phyloP scores from a whole-genome alignment of 1,140 invertebrate species.

The Portunus trituberculatus region DNA sequence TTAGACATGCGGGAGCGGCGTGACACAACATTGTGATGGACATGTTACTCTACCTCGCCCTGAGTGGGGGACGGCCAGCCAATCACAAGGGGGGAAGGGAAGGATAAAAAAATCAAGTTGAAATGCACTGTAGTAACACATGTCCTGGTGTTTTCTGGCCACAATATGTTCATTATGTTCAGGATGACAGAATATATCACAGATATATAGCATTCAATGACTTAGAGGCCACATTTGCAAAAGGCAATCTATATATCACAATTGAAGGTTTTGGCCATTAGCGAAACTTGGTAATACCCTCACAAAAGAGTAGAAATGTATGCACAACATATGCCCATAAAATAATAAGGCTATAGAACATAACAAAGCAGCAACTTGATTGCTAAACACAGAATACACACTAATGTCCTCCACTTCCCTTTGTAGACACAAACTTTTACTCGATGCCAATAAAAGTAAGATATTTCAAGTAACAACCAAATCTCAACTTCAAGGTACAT shows the following conservation, averaged over 20 bases:
- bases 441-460: too few relatives aligned
- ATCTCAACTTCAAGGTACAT: too few relatives aligned
- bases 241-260: background rate
- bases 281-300: background rate
- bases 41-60: constrained; percentile 72
- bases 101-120: constrained; percentile 68
- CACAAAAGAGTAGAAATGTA: background rate
- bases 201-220: background rate
- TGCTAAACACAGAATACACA: too few relatives aligned
- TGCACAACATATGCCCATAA: background rate
- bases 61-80: constrained; percentile 72
- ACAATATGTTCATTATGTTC: constrained; percentile 53
- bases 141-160: constrained; percentile 1
- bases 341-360: too few relatives aligned
- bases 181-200: constrained; percentile 31
- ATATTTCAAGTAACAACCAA: too few relatives aligned
- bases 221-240: background rate
- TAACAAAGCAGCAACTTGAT: too few relatives aligned
- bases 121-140: constrained; percentile 57
- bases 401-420: too few relatives aligned
- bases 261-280: background rate
- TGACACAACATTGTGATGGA: constrained; percentile 55
- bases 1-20: constrained; percentile 68
- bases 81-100: constrained; percentile 58
- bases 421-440: too few relatives aligned